phyloP scores from a whole-genome alignment of 64 coral and sea anemone species.

The Pachyseris speciosa region DNA sequence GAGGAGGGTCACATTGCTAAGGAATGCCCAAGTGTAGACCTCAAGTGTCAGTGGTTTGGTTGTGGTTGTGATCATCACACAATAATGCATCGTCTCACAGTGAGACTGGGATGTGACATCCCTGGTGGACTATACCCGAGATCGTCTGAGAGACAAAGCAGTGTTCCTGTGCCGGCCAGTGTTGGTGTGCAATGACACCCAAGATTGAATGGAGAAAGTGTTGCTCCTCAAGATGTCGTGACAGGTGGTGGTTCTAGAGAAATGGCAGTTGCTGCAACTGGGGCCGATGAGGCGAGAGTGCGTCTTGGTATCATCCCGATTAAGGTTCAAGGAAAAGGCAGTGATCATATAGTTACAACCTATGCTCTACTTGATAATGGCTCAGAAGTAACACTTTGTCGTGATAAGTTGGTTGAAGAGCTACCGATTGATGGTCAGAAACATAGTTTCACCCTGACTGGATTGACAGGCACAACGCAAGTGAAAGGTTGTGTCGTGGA shows the following conservation, averaged over 20 bases:
- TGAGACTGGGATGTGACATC: not conserved
- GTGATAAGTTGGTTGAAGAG: slow-evolving; percentile 36
- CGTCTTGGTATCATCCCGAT: slow-evolving; percentile 41
- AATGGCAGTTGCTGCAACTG: slow-evolving; percentile 5
- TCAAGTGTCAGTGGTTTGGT: slow-evolving; percentile 22
- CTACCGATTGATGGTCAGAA: slow-evolving; percentile 44
- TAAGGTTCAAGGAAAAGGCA: not conserved
- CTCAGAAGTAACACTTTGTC: slow-evolving; percentile 69
- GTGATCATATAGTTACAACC: not conserved
- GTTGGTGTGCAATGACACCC: not conserved
- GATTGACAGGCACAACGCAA: slow-evolving; percentile 8
- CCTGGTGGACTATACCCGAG: not conserved
- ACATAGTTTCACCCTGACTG: slow-evolving; percentile 23
- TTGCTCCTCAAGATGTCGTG: not conserved
- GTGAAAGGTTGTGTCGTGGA: not conserved
- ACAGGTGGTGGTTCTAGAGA: not conserved
- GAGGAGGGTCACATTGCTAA: slow-evolving; percentile 10
- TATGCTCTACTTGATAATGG: slow-evolving; percentile 74
- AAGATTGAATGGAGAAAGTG: not conserved
- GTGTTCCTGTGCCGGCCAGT: no score
- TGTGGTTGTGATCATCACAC: slow-evolving; percentile 39
- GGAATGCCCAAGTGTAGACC: not conserved
- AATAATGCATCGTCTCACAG: not conserved
- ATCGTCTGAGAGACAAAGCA: not conserved
- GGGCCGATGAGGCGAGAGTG: not conserved